Conservation (phyloP, 1,140 invertebrate genomes). For the Zaprionus tsacasi region DNA sequence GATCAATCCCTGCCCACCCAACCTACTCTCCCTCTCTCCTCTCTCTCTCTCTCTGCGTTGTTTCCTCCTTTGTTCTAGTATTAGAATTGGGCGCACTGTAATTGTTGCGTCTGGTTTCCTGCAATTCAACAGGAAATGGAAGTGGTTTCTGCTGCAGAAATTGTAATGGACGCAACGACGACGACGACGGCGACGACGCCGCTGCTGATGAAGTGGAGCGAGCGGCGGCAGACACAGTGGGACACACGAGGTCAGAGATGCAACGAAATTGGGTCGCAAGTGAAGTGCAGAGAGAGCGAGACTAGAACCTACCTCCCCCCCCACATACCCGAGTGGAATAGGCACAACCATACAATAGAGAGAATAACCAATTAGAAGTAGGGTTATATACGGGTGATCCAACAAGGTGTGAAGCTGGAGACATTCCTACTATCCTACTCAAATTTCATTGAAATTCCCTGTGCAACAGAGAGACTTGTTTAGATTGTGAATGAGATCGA, state of each 20-base stretch:
- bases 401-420: background rate
- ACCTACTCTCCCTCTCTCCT: background rate
- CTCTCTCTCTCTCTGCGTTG: background rate
- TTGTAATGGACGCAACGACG: constrained; percentile 30
- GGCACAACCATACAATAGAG: background rate
- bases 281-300: background rate
- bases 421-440: background rate
- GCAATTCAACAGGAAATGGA: constrained; percentile 69
- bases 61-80: constrained; percentile 30
- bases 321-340: background rate
- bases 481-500: no score
- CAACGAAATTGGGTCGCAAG: background rate
- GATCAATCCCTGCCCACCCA: constrained; percentile 14
- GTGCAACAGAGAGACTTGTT: no score
- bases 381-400: background rate
- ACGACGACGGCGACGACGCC: constrained; percentile 16
- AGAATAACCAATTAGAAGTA: background rate
- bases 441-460: background rate
- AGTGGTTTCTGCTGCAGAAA: constrained; percentile 60
- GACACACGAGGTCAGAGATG: constrained; percentile 13
- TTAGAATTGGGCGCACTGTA: constrained; percentile 55
- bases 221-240: constrained; percentile 40
- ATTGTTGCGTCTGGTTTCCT: constrained; percentile 45
- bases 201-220: constrained; percentile 42
- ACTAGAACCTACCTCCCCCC: background rate